A percentile compares a stretch with the other conserved stretches of the same genome.
These are phyloP conservation scores for Leguminivora glycinivorella DNA, from an alignment of 1,140 invertebrate species.

Conservation along the genomic window DNA sequence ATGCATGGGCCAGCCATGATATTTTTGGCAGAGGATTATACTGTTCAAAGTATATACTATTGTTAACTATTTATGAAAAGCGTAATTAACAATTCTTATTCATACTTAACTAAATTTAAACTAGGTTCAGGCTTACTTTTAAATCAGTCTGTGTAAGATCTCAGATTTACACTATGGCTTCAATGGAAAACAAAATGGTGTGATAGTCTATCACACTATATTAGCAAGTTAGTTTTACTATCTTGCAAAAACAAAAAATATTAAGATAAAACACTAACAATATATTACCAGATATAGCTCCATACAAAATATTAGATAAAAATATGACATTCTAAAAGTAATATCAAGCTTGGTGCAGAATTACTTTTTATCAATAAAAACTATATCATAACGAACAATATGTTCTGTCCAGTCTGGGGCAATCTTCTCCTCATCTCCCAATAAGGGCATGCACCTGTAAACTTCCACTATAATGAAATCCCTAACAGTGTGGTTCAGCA, in stretches of 20 bases:
- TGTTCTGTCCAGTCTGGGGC: constrained; percentile 62
- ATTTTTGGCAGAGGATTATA: no score
- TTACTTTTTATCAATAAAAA: constrained; percentile 41
- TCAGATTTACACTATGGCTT: not conserved
- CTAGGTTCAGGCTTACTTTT: not conserved
- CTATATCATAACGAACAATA: constrained; percentile 52
- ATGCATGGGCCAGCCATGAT: no score
- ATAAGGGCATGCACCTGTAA: constrained; percentile 62
- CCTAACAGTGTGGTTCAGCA: constrained; percentile 39
- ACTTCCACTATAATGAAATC: constrained; percentile 55
- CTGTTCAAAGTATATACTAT: no score
- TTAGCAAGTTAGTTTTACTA: not conserved
- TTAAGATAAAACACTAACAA: not conserved
- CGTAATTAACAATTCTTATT: not conserved
- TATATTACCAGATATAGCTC: not conserved
- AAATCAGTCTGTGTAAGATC: constrained; percentile 10
- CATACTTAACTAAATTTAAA: not conserved
- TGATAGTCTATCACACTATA: not conserved
- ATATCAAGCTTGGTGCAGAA: not conserved
- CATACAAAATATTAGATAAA: not conserved
- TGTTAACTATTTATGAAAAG: no score
- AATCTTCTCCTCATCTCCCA: constrained; percentile 54
- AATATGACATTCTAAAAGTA: not conserved
- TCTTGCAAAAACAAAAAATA: not conserved
- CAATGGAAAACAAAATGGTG: not conserved